These are phyloP conservation scores for Pseudococcus jackbeardsleyi DNA, from an alignment of 2,888 invertebrate species.

Conservation along the genomic window DNA sequence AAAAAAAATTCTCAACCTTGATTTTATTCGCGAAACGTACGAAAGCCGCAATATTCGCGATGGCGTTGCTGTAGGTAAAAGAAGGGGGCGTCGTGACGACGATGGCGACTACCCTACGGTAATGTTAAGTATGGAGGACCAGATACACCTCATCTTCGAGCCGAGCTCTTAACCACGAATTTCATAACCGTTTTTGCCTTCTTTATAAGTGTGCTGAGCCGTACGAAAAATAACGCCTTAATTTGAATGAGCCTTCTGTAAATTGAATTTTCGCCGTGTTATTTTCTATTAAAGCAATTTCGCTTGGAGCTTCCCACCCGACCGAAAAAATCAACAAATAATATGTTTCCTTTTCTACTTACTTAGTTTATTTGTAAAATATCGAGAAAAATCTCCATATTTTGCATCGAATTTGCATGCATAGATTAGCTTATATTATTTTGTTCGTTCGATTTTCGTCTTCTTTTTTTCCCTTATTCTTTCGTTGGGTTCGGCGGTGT, in stretches of 20 bases:
- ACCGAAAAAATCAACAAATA: slow-evolving; percentile 40
- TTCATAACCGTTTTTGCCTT: slow-evolving; percentile 2
- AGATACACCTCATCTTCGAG: slow-evolving; percentile 24
- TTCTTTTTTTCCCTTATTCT: background rate
- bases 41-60: background rate
- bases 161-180: slow-evolving; percentile 20
- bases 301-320: background rate
- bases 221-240: slow-evolving; percentile 49
- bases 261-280: slow-evolving; percentile 52
- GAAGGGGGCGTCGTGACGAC: background rate
- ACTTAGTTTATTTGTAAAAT: slow-evolving; percentile 29
- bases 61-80: background rate
- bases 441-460: slow-evolving; percentile 13
- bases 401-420: slow-evolving; percentile 50
- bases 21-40: slow-evolving; percentile 35
- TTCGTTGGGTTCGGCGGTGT: too few species aligned
- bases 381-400: slow-evolving; percentile 38
- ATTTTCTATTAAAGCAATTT: slow-evolving; percentile 35
- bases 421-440: slow-evolving; percentile 24
- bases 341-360: slow-evolving; percentile 36
- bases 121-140: background rate
- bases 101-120: background rate
- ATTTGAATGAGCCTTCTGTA: slow-evolving; percentile 36
- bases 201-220: slow-evolving; percentile 14
- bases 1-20: slow-evolving; percentile 2